Base-by-base conservation (phyloP, 2,113 vertebrate genomes). In the Hepsetus odoe region DNA sequence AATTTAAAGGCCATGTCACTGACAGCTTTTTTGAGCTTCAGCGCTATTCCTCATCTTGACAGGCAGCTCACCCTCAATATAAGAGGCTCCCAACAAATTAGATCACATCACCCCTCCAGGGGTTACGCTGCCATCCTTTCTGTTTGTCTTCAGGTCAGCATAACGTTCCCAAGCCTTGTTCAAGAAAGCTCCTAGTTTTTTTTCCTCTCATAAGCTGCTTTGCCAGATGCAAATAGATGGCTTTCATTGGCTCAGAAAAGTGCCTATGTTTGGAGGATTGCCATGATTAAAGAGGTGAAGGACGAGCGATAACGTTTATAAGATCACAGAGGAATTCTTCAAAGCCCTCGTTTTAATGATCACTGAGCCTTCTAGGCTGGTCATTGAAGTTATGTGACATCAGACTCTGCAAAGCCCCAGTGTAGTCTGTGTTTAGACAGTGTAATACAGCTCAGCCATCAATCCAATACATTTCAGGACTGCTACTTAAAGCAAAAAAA, bases 1-100 rank as follows among this genome's bases (percentile, higher is more conserved):
- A 77, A 85, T 85, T 80, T 77, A 85, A 81, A 71, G 56, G 62
- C 28, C 65, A 53, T 83, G 79, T 82, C 84, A 80, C 58, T 64
- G 28, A 80, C 74, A 82, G 79, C 74, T 77, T 59, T 80, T 13
- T 44, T 12, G 26, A 42, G 30, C 64, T 59, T 66, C 80, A 74
- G 61, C 35, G 24, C 74, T 24, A 80, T 86, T 76, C 53, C 59
- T 86, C 82, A 86, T 72, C 28, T 42, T 82, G 82, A 84, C 82
- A 84, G 59, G 46, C 72, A 80, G 80, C 62, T 82, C 55, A 84
- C 33, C 24, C 64, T 62, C 30, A 38, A 64, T 32, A 55, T 73
- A 77, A 73, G 61, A 28, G 20, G 76, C 58, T 67, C 42, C 16
- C 61, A 40, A 42, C 22, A 64, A 82, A 82, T 64, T 18, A 18